Percentiles rank a stretch among this genome's conserved stretches.
Conservation (phyloP, 1,140 invertebrate genomes). For the Radopholus similis region DNA sequence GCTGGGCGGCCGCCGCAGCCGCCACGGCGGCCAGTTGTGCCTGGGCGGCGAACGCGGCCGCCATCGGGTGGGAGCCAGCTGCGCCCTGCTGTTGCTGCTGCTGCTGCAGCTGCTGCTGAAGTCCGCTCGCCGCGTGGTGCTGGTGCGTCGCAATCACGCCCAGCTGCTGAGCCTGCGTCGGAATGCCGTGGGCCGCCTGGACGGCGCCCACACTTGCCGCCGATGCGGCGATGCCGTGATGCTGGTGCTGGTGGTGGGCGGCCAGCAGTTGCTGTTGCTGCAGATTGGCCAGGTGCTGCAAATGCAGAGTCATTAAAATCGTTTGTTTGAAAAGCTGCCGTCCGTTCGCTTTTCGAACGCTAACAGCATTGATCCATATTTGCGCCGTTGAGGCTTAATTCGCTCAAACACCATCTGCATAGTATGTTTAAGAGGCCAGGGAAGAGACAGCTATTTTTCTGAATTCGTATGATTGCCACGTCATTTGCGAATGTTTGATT, state of each 20-base stretch:
- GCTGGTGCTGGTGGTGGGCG: constrained; percentile 20
- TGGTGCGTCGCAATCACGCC: constrained; percentile 3
- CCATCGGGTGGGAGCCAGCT: constrained; percentile 6
- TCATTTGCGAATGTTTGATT: no score
- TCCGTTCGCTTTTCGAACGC: no score
- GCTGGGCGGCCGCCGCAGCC: background rate
- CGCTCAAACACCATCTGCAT: no score
- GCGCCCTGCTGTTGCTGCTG: constrained; percentile 17
- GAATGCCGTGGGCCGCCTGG: background rate
- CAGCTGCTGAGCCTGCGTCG: background rate
- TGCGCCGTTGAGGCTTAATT: no score
- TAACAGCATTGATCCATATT: no score
- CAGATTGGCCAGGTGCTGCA: constrained; percentile 9
- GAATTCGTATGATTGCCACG: no score
- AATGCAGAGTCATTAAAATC: background rate
- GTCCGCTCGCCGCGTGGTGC: background rate
- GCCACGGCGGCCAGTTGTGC: background rate
- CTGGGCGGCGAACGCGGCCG: constrained; percentile 14
- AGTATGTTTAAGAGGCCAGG: no score
- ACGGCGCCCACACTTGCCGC: background rate
- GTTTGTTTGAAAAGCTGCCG: background rate
- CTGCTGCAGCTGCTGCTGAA: background rate
- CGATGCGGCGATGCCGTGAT: constrained; percentile 15
- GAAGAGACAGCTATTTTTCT: no score
- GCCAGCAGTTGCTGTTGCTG: constrained; percentile 27